Percentiles rank a stretch among this genome's conserved stretches.
These are phyloP conservation scores for Rallus crepitans DNA, from an alignment of 2,797 vertebrate species.

Conservation along the genomic window DNA sequence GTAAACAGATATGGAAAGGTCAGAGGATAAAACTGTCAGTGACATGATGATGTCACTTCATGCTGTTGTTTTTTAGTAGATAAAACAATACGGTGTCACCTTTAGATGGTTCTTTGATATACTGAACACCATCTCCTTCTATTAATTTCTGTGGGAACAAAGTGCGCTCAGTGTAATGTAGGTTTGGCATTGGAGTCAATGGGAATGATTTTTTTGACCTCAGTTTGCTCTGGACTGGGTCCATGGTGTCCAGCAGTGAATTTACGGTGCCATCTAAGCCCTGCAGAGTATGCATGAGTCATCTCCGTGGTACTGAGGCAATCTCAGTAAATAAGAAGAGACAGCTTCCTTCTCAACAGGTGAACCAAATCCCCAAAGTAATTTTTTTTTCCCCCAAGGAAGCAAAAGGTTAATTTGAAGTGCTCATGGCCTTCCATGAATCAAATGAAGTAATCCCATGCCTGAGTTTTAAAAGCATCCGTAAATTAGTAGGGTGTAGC, in stretches of 20 bases:
- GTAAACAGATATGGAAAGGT: not conserved
- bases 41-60: not conserved
- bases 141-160: not conserved
- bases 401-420: constrained; percentile 66
- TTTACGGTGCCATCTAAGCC: constrained; percentile 48
- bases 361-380: constrained; percentile 61
- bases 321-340: constrained; percentile 62
- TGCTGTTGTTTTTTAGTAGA: not conserved
- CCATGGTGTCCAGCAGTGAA: constrained; percentile 22
- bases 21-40: not conserved
- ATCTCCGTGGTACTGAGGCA: constrained; percentile 26
- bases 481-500: constrained; percentile 49
- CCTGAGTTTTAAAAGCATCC: constrained; percentile 54
- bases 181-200: constrained; percentile 11
- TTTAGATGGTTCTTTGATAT: not conserved
- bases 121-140: not conserved
- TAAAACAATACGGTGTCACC: not conserved
- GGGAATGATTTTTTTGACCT: constrained; percentile 31
- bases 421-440: constrained; percentile 34
- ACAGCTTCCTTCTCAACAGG: constrained; percentile 52
- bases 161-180: not conserved
- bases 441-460: constrained; percentile 46
- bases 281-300: constrained; percentile 26
- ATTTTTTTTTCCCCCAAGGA: constrained; percentile 5
- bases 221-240: constrained; percentile 19